These are phyloP conservation scores for Hassar affinis DNA, from an alignment of 2,113 vertebrate genomes.

Conservation along the genomic window DNA sequence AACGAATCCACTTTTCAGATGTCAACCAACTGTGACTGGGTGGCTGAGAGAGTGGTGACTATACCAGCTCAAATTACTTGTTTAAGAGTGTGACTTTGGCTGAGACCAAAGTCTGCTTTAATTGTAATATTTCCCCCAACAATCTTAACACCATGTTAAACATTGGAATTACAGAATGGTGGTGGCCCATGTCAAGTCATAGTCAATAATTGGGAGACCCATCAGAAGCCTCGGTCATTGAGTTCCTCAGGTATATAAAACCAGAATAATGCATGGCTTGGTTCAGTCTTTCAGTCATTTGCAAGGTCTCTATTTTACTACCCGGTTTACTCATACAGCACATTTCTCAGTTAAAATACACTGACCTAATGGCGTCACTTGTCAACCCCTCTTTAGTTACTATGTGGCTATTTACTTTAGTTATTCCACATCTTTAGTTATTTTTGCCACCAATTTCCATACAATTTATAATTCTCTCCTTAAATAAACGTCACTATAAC, in stretches of 20 bases:
- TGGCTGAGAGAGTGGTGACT: conserved; percentile 62
- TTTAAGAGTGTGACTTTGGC: conserved; percentile 49
- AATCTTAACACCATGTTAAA: conserved; percentile 77
- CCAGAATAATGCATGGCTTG: conserved; percentile 45
- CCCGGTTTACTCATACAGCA: not conserved
- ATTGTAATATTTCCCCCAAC: conserved; percentile 51
- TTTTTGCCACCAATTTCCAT: not conserved
- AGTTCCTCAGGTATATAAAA: conserved; percentile 92
- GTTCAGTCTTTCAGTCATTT: conserved; percentile 50
- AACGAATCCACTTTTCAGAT: conserved; percentile 72
- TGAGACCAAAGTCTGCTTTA: conserved; percentile 48
- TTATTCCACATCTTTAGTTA: not conserved
- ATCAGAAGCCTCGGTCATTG: conserved; percentile 94
- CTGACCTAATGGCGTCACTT: not conserved
- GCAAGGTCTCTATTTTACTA: not conserved
- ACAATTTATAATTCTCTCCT: not conserved
- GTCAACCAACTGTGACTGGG: conserved; percentile 59
- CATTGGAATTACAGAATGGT: conserved; percentile 96
- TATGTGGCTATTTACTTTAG: not conserved
- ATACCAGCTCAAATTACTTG: conserved; percentile 57
- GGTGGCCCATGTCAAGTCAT: conserved; percentile 93
- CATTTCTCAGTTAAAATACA: not conserved
- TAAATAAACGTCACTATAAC: not conserved
- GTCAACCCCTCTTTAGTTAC: not conserved
- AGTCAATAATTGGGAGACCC: conserved; percentile 99